These are phyloP conservation scores for Phallusia fumigata DNA, from an alignment of 23 tunicate genomes.

Conservation along the genomic window DNA sequence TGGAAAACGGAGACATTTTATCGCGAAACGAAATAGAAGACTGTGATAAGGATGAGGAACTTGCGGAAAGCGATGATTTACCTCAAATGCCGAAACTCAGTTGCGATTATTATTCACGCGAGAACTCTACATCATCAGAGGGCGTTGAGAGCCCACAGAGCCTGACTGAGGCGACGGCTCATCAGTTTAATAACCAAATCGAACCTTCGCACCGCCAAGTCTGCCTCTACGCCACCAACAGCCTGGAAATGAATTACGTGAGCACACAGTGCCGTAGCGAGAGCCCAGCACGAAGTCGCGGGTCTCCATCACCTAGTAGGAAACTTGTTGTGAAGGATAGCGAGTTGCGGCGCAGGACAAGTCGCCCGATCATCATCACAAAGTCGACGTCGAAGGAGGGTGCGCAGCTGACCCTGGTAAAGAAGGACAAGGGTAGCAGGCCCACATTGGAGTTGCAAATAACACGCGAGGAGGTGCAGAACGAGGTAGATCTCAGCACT, in stretches of 20 bases:
- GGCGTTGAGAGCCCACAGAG: constrained; percentile 1
- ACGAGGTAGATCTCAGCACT: background rate
- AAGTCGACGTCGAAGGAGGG: constrained; percentile 63
- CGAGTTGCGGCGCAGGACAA: background rate
- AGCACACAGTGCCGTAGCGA: constrained; percentile 23
- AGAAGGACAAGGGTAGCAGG: constrained; percentile 33
- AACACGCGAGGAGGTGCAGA: constrained; percentile 35
- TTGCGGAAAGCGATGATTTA: background rate
- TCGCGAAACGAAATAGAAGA: background rate
- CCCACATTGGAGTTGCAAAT: constrained; percentile 72
- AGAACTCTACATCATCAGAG: background rate
- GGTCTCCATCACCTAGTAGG: background rate
- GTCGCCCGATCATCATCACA: constrained; percentile 41
- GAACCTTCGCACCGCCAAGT: constrained; percentile 19
- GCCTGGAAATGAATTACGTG: constrained; percentile 77
- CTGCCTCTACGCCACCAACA: constrained; percentile 77
- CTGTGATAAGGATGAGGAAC: constrained; percentile 21
- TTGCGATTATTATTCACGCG: constrained; percentile 4
- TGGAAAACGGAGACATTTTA: background rate
- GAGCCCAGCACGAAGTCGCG: background rate
- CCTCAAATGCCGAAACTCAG: constrained; percentile 43
- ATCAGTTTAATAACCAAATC: background rate
- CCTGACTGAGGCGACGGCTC: background rate
- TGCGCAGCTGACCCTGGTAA: constrained; percentile 66
- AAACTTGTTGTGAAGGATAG: constrained; percentile 1